Base-by-base conservation (phyloP, 2,797 vertebrate genomes). In the Aeoliscus strigatus region DNA sequence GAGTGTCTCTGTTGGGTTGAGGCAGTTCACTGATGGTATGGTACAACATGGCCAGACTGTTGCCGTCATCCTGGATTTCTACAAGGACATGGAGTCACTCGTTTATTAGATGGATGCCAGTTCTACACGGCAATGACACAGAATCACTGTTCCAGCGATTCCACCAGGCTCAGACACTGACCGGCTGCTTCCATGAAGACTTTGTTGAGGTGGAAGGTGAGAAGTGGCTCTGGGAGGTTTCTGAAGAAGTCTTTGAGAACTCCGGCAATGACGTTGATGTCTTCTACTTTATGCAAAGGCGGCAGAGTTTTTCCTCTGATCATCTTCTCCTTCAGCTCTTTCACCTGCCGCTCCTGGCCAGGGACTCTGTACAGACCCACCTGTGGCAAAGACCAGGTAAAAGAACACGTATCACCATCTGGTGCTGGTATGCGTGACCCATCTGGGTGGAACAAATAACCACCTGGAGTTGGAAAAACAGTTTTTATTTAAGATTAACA, bases 191-290 rank as follows among this genome's bases (percentile, higher is more conserved):
- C 86, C 90, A 94, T 93, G 65, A 97, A 97, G 14, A 73, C 46
- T 65, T 89, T 92, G 77, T 94, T 93, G 29, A 95, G 85, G 4
- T 80, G 83, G 70, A 92, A 94, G 6, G 93, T 97, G 63, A 97
- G 90, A 16, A 97, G 89, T 0, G 94, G 93, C 31, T 97, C 93
- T 3, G 91, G 92, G 1, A 97, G 89, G 75, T 86, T 93, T 65
- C 93, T 87, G 12, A 97, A 77, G 53, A 97, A 96, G 64, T 96
- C 92, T 80, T 97, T 97, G 35, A 96, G 89, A 12, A 94, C 90
- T 16, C 94, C 79, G 0, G 93, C 87, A 58, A 97, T 44, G n/a
- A 89, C 89, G 6, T 97, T 91, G 63, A 97, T 90, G 40, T 97
- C 93, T 0, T 94, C 92, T 55, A 97, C 89, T 61, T 92, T 94